Conservation (phyloP, 2,113 vertebrate species). For the Suricata suricatta region DNA sequence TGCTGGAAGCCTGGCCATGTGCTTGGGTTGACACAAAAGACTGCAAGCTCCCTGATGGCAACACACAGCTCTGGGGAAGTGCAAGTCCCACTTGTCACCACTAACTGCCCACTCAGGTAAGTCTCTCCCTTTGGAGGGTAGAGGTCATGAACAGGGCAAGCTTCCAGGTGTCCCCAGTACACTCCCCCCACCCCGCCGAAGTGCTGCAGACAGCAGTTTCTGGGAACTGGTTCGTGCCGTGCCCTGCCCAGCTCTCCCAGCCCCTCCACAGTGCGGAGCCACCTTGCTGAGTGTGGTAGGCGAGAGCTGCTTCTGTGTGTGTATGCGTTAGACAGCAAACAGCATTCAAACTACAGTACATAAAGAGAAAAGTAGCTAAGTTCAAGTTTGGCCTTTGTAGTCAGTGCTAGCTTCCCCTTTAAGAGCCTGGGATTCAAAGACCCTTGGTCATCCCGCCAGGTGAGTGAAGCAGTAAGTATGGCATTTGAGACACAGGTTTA, state of each 20-base stretch:
- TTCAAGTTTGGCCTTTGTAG: not conserved
- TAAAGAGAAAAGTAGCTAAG: not conserved
- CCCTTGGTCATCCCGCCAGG: not conserved
- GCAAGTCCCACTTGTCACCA: not conserved
- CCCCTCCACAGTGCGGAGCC: not conserved
- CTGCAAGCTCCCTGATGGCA: not conserved
- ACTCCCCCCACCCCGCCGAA: not conserved
- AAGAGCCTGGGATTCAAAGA: not conserved
- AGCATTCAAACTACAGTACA: not conserved
- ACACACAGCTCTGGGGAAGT: not conserved
- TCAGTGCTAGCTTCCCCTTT: not conserved
- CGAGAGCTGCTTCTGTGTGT: not conserved
- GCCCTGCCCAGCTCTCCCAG: not conserved
- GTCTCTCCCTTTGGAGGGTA: not conserved
- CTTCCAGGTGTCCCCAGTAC: not conserved
- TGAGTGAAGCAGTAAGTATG: not conserved
- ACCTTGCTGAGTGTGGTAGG: not conserved
- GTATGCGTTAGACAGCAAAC: not conserved
- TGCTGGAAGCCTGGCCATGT: not conserved
- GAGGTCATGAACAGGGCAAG: not conserved
- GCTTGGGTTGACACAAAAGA: not conserved
- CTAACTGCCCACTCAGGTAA: conserved; percentile 51
- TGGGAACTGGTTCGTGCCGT: not conserved
- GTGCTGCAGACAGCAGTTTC: not conserved
- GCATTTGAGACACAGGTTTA: not conserved